Evolutionary conservation across 2,113 vertebrate genomes (phyloP).

Genomic region (Theristicus caerulescens): DNA sequence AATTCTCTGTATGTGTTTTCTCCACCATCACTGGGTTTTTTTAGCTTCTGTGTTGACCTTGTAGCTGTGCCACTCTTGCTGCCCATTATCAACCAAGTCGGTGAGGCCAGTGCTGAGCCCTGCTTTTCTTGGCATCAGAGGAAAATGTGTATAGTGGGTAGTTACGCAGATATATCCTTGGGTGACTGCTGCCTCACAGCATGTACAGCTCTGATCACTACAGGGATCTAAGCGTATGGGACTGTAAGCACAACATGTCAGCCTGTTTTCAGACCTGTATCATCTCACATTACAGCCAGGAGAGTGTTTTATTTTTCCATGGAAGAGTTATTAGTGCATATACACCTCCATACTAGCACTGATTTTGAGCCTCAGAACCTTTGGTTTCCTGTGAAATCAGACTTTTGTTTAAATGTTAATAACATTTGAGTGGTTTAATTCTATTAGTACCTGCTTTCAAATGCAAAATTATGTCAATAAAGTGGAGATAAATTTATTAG

Average conservation of each 20-base stretch:
- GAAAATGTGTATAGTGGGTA: not conserved
- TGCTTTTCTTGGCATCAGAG: not conserved
- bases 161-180: not conserved
- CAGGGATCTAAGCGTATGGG: not conserved
- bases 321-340: not conserved
- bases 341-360: not conserved
- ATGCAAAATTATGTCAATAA: conserved; percentile 24
- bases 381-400: not conserved
- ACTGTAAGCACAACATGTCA: not conserved
- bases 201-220: not conserved
- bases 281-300: not conserved
- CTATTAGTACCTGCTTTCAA: not conserved
- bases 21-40: not conserved
- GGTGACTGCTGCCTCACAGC: not conserved
- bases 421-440: not conserved
- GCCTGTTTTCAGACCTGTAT: not conserved
- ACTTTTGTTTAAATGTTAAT: conserved; percentile 2
- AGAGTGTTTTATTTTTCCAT: not conserved
- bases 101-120: not conserved
- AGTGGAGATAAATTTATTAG: conserved; percentile 23
- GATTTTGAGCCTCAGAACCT: not conserved
- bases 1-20: not conserved
- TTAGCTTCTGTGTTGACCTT: not conserved
- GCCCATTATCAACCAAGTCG: not conserved
- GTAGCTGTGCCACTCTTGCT: not conserved